A percentile compares a stretch with the other conserved stretches of the same genome.
Conservation (phyloP, 2,113 vertebrate genomes). For the Callionymus lyra region DNA sequence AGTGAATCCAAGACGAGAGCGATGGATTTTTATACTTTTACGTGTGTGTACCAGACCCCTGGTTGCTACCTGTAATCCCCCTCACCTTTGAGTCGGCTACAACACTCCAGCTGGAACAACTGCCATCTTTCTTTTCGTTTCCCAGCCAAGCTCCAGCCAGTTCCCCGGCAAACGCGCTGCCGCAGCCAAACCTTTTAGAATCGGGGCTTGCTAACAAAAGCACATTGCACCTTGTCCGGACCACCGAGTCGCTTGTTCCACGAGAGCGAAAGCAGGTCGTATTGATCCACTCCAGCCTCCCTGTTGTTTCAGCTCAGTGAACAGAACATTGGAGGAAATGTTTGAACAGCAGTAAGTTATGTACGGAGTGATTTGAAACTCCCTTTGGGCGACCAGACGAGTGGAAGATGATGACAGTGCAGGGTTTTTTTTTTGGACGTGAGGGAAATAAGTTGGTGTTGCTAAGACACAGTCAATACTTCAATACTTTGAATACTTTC, state of each 20-base stretch:
- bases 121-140: neutral
- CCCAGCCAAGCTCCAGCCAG: neutral
- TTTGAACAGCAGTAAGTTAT: constrained; percentile 50
- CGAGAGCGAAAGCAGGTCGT: constrained; percentile 46
- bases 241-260: constrained; percentile 31
- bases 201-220: constrained; percentile 16
- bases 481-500: too few species aligned
- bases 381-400: constrained; percentile 13
- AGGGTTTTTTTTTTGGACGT: constrained; percentile 28
- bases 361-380: constrained; percentile 38
- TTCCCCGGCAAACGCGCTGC: constrained; percentile 2
- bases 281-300: constrained; percentile 39
- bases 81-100: neutral
- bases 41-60: neutral
- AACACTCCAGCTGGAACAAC: constrained; percentile 2
- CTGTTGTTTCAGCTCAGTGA: constrained; percentile 46
- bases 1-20: neutral
- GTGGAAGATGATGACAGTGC: constrained; percentile 27
- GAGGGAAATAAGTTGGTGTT: constrained; percentile 21
- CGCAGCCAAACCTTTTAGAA: constrained; percentile 14
- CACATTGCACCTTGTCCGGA: constrained; percentile 29
- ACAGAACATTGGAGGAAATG: constrained; percentile 33
- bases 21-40: neutral
- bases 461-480: constrained; percentile 21
- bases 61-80: constrained; percentile 5